Base-by-base conservation (phyloP, 2,888 invertebrate species). In the Cheilosia vulpina region DNA sequence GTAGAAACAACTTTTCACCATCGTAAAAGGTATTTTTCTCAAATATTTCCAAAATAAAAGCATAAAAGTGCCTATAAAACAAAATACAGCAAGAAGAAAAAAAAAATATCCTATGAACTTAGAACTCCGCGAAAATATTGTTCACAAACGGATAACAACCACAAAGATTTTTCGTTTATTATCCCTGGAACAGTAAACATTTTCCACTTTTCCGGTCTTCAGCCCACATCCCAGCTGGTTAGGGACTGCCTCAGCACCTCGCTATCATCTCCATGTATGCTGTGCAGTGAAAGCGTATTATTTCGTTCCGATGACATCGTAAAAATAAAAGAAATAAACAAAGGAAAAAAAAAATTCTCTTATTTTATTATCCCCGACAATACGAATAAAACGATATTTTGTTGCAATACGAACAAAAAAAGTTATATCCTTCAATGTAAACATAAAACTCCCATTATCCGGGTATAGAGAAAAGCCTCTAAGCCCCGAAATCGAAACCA, bases 31-130 rank as follows among this genome's bases (percentile, higher is more conserved):
- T 77, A 65, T 77, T 82, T 82, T 77, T 60, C 65, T 68, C 65
- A 76, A 82, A 76, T 82, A 76, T 75, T 76, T 71, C 65, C 60
- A 82, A 77, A 82, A 77, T 66, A 82, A 82, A 77, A 65, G 58
- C 47, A 71, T 65, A 19, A 76, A 63, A 77, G 76, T 71, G 65
- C 71, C 65, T 53, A 82, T 77, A 82, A 71, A 75, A 69, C 13
- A 34, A 43, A 34, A 57, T 4, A 43, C 24, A 55, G 21, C 15
- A 55, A 45, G 31, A n/a, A 19, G 27, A 11, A 34, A 53, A 52
- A 38, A 43, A 62, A 17, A 47, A 55, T 7, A 41, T 31, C 21
- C 21, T 5, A 47, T 19, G 47, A 55, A 68, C 31, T 47, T 47
- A 34, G 58, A 63, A 41, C 63, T 65, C 50, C 63, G 58, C 58